phyloP scores from a whole-genome alignment of 2,888 invertebrate genomes.

The Drosophila differens region DNA sequence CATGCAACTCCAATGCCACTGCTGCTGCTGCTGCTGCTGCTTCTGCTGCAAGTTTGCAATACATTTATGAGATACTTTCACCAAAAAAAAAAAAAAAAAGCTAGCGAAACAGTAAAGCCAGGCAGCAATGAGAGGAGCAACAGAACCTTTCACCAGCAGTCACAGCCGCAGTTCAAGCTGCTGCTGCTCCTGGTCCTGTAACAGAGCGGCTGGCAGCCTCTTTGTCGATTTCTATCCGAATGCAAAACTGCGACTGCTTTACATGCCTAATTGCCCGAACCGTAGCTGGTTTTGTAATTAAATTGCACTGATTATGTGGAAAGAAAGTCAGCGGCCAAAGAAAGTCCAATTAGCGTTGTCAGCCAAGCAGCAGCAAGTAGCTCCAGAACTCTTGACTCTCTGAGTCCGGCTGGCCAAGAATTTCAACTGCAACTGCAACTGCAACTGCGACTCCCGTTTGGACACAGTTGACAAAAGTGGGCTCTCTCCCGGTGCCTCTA shows the following conservation, averaged over 20 bases:
- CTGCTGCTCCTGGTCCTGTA: constrained; percentile 47
- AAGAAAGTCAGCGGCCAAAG: constrained; percentile 58
- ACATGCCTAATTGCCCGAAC: constrained; percentile 75
- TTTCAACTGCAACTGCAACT: constrained; percentile 28
- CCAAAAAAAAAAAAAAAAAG: constrained; percentile 58
- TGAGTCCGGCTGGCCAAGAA: constrained; percentile 36
- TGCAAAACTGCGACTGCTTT: constrained; percentile 55
- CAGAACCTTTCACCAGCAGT: constrained; percentile 43
- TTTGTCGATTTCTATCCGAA: constrained; percentile 57
- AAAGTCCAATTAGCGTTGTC: constrained; percentile 73
- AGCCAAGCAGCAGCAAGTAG: constrained; percentile 16
- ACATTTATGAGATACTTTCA: constrained; percentile 78
- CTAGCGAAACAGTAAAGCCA: constrained; percentile 35
- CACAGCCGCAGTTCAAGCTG: constrained; percentile 5
- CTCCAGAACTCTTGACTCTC: constrained; percentile 42
- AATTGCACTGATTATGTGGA: constrained; percentile 76
- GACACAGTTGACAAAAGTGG: constrained; percentile 65
- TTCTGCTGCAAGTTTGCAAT: constrained; percentile 27
- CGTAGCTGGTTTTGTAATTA: constrained; percentile 65
- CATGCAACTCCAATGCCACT: constrained; percentile 19
- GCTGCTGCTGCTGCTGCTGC: constrained; percentile 2
- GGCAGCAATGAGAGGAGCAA: constrained; percentile 31
- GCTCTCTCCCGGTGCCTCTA: constrained; percentile 2
- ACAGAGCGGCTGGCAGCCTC: constrained; percentile 17
- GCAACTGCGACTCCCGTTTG: constrained; percentile 35